Conservation (phyloP, 2,888 invertebrate genomes). For the Drosophila mimetica region DNA sequence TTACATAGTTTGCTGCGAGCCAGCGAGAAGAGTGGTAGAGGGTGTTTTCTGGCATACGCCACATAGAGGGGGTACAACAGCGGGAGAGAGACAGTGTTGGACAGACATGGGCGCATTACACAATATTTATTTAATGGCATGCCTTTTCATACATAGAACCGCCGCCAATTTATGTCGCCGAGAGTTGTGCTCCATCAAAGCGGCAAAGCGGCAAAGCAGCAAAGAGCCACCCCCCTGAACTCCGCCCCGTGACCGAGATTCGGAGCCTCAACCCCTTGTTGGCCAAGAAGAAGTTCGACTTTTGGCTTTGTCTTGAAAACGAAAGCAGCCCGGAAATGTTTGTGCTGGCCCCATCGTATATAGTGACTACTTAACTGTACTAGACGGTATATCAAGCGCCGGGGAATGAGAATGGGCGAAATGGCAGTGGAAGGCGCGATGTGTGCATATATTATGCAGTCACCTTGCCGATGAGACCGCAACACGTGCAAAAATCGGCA, state of each 20-base stretch:
- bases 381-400: slow-evolving; percentile 34
- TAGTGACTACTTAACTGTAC: slow-evolving; percentile 43
- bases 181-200: slow-evolving; percentile 12
- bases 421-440: slow-evolving; percentile 43
- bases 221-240: neutral
- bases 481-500: slow-evolving; percentile 6
- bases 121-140: slow-evolving; percentile 72
- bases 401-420: neutral
- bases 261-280: slow-evolving; percentile 21
- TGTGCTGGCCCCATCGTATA: slow-evolving; percentile 48
- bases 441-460: slow-evolving; percentile 54
- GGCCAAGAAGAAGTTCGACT: slow-evolving; percentile 42
- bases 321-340: slow-evolving; percentile 76
- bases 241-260: slow-evolving; percentile 44
- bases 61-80: no score
- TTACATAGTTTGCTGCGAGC: slow-evolving; percentile 20
- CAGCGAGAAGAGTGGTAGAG: neutral
- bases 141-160: slow-evolving; percentile 60
- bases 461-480: slow-evolving; percentile 11
- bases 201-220: neutral
- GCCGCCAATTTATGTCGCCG: slow-evolving; percentile 58
- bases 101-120: slow-evolving; percentile 51
- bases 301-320: slow-evolving; percentile 64
- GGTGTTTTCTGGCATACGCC: neutral
- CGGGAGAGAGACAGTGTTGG: neutral